Percentiles rank a stretch among this genome's conserved stretches.
These are phyloP conservation scores for Fulica atra DNA, from an alignment of 2,113 vertebrate species.

Conservation along the genomic window DNA sequence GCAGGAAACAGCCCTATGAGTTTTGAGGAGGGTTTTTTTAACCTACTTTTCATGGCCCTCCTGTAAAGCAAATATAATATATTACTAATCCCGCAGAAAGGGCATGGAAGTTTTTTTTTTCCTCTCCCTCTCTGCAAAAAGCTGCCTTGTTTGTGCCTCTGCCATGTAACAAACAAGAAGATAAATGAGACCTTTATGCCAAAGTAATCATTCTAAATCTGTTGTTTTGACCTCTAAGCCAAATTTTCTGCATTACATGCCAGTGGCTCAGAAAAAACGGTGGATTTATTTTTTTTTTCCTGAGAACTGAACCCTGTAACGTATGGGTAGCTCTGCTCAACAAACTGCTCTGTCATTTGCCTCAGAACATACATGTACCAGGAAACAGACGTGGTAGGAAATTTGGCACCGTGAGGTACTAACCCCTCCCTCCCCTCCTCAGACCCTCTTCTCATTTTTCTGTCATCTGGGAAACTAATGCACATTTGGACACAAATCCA, in stretches of 20 bases:
- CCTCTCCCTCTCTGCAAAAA: background rate
- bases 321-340: background rate
- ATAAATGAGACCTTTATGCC: conserved; percentile 28
- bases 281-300: background rate
- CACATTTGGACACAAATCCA: conserved; percentile 2
- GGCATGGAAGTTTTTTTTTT: background rate
- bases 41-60: background rate
- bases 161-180: conserved; percentile 51
- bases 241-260: conserved; percentile 40
- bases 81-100: background rate
- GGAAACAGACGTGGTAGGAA: background rate
- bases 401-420: background rate
- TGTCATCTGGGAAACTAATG: background rate
- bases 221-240: conserved; percentile 53
- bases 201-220: conserved; percentile 51
- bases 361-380: background rate
- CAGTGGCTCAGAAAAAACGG: conserved; percentile 11
- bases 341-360: background rate
- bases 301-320: background rate
- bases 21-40: background rate
- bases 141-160: conserved; percentile 31
- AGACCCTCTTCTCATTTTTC: background rate
- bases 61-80: background rate
- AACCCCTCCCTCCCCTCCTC: background rate
- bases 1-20: background rate